phyloP scores from a whole-genome alignment of 2,888 invertebrate genomes.

The Argyresthia goedartella region DNA sequence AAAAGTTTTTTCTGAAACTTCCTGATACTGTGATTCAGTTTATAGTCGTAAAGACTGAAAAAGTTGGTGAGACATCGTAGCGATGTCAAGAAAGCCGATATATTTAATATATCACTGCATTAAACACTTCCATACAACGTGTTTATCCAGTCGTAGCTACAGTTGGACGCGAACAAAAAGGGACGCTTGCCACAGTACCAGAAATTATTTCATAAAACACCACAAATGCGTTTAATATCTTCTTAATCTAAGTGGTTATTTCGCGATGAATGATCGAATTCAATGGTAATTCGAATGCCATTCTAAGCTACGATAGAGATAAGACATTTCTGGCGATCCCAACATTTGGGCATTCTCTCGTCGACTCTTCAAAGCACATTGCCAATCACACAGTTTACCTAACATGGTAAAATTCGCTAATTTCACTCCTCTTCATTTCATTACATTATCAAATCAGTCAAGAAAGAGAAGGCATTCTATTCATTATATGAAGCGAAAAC shows the following conservation, averaged over 20 bases:
- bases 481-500: background rate
- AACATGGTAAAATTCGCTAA: conserved; percentile 51
- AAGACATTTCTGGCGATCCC: conserved; percentile 53
- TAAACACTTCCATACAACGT: conserved; percentile 16
- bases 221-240: conserved; percentile 54
- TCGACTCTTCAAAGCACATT: conserved; percentile 33
- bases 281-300: conserved; percentile 61
- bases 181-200: conserved; percentile 36
- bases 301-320: conserved; percentile 57
- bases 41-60: conserved; percentile 53
- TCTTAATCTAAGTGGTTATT: conserved; percentile 58
- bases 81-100: conserved; percentile 28
- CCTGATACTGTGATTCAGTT: conserved; percentile 30
- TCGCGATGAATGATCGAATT: conserved; percentile 68
- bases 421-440: conserved; percentile 48
- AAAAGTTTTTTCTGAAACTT: conserved; percentile 29
- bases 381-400: conserved; percentile 48
- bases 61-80: conserved; percentile 12
- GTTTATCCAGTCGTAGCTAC: conserved; percentile 21
- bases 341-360: conserved; percentile 45
- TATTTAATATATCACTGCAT: conserved; percentile 55
- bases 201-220: conserved; percentile 14
- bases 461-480: conserved; percentile 26
- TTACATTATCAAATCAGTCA: conserved; percentile 56
- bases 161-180: conserved; percentile 37